Evolutionary conservation across 2,797 vertebrate genomes (phyloP).

Genomic region (Alosa sapidissima): DNA sequence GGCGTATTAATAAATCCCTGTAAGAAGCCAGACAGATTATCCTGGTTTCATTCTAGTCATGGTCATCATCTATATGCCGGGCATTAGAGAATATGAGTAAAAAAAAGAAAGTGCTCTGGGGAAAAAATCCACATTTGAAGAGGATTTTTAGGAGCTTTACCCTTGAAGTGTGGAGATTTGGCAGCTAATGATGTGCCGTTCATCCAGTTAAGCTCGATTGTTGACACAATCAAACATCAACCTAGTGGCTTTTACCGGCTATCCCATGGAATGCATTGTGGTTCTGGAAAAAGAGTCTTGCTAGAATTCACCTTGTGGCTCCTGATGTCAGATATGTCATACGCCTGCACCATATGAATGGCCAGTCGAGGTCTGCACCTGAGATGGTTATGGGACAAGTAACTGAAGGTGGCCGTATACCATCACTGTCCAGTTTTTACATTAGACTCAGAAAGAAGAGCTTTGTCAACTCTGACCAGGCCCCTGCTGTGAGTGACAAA

Average conservation of each 20-base stretch:
- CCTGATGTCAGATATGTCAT: conserved; percentile 1
- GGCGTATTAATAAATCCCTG: background rate
- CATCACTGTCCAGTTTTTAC: background rate
- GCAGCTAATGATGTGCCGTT: background rate
- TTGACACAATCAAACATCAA: background rate
- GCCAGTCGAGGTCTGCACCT: background rate
- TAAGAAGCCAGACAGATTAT: background rate
- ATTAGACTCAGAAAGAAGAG: background rate
- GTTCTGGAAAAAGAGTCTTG: background rate
- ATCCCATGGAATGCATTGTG: background rate
- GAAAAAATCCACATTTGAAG: background rate
- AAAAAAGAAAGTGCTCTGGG: background rate
- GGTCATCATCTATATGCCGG: background rate
- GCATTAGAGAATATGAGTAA: background rate
- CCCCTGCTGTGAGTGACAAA: conserved; percentile 14
- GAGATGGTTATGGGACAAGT: background rate
- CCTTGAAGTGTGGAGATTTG: background rate
- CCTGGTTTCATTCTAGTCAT: background rate
- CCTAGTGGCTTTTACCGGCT: background rate
- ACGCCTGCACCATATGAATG: background rate
- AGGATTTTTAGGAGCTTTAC: background rate
- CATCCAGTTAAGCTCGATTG: background rate
- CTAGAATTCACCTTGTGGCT: background rate
- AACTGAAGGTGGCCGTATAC: background rate
- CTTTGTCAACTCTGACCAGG: conserved; percentile 15